A percentile compares a stretch with the other conserved stretches of the same genome.
Evolutionary conservation across 2,797 vertebrate species (phyloP).

Genomic region (Sebastes hubbsi): DNA sequence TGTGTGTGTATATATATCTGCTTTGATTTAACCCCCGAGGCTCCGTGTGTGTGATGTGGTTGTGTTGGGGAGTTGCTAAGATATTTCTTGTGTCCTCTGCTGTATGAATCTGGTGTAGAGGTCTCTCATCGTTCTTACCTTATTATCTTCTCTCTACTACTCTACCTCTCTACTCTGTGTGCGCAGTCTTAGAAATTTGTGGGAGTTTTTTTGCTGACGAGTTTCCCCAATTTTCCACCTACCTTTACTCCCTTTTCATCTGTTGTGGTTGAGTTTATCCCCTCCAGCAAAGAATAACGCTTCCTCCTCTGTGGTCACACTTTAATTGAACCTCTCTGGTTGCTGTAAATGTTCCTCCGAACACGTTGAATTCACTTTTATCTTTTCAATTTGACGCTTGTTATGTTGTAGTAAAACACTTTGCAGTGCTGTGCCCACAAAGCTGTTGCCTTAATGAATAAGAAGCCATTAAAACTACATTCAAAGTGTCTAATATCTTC

Average conservation of each 20-base stretch:
- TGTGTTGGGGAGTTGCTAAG: not conserved
- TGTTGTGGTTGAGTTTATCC: conserved; percentile 5
- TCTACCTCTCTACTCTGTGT: not conserved
- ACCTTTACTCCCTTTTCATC: not conserved
- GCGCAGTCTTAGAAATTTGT: not conserved
- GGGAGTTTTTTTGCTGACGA: not conserved
- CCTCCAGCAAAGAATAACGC: conserved; percentile 36
- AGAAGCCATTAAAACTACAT: conserved; percentile 28
- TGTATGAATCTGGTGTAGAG: not conserved
- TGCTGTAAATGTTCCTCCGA: conserved; percentile 13
- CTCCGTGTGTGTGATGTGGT: conserved; percentile 13
- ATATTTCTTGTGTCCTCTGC: not conserved
- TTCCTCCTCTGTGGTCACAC: conserved; percentile 52
- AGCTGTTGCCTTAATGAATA: conserved; percentile 29
- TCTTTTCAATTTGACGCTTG: conserved; percentile 24
- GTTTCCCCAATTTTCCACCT: not conserved
- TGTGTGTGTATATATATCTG: not conserved
- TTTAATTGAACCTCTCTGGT: conserved; percentile 36
- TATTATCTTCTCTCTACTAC: not conserved
- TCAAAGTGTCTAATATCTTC: conserved; percentile 11
- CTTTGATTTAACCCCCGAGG: conserved; percentile 2
- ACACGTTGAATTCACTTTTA: conserved; percentile 36
- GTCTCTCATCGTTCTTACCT: not conserved
- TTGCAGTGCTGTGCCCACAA: conserved; percentile 13
- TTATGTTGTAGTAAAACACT: conserved; percentile 20